Evolutionary conservation across 1,140 invertebrate species (phyloP).

Genomic region (Oreohelix idahoensis): DNA sequence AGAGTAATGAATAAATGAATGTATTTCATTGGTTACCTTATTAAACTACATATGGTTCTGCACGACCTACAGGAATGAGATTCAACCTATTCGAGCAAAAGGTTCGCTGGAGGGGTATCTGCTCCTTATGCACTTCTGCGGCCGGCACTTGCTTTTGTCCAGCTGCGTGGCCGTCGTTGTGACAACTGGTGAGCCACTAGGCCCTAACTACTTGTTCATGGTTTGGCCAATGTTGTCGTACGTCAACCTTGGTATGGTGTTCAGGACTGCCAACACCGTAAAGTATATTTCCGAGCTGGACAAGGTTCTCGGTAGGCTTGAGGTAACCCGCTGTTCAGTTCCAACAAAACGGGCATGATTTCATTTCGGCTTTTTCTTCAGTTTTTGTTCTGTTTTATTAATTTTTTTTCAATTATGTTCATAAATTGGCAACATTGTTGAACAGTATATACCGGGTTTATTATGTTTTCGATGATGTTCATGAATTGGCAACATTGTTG

Average conservation of each 20-base stretch:
- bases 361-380: neutral
- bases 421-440: no score
- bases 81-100: neutral
- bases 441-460: no score
- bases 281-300: neutral
- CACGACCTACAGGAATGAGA: neutral
- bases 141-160: neutral
- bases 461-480: no score
- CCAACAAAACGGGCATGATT: neutral
- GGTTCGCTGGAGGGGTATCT: neutral
- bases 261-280: neutral
- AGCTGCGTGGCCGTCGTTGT: neutral
- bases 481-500: no score
- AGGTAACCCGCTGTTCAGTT: conserved; percentile 8
- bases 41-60: neutral
- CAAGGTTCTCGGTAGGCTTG: neutral
- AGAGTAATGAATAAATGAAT: no score
- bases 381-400: neutral
- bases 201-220: neutral
- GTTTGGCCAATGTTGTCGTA: neutral
- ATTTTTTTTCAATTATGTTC: neutral
- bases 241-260: conserved; percentile 4
- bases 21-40: neutral
- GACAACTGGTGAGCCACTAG: neutral
- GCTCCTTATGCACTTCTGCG: conserved; percentile 7